Percentiles rank a stretch among this genome's conserved stretches.
Evolutionary conservation across 2,888 invertebrate genomes (phyloP).

Genomic region (Strigamia transsilvanica): DNA sequence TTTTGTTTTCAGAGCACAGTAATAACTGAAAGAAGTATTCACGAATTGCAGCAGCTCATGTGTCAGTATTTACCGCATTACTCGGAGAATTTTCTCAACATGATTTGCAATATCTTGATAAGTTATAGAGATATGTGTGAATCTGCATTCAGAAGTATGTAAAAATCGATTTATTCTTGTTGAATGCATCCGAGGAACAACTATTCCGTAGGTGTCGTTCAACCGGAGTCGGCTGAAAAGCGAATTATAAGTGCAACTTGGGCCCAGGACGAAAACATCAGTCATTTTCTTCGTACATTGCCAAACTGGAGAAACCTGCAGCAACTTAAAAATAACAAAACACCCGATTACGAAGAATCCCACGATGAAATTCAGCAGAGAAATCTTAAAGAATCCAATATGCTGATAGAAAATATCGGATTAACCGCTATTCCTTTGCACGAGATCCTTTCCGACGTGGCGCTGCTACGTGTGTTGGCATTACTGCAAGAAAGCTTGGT

Average conservation of each 20-base stretch:
- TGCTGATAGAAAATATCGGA: slow-evolving; percentile 88
- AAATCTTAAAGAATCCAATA: slow-evolving; percentile 89
- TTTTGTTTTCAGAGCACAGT: slow-evolving; percentile 73
- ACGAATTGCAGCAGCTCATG: slow-evolving; percentile 75
- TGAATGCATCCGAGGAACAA: neutral
- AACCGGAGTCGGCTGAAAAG: slow-evolving; percentile 79
- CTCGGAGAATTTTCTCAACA: slow-evolving; percentile 77
- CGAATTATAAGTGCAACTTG: slow-evolving; percentile 84
- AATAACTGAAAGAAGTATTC: slow-evolving; percentile 73
- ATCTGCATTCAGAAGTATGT: slow-evolving; percentile 71
- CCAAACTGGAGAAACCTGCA: slow-evolving; percentile 71
- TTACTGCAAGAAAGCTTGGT: slow-evolving; percentile 92
- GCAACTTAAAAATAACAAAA: slow-evolving; percentile 59
- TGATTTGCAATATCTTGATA: slow-evolving; percentile 75
- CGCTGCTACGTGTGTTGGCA: slow-evolving; percentile 82
- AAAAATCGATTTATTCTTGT: neutral
- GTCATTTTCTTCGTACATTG: slow-evolving; percentile 84
- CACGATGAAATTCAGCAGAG: slow-evolving; percentile 80
- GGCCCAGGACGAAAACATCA: slow-evolving; percentile 95
- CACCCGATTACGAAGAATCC: slow-evolving; percentile 70
- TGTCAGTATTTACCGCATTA: slow-evolving; percentile 75
- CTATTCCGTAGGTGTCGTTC: slow-evolving; percentile 71
- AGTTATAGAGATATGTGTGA: slow-evolving; percentile 79
- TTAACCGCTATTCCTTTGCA: slow-evolving; percentile 84
- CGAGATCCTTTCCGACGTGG: slow-evolving; percentile 86